phyloP scores from a whole-genome alignment of 2,113 vertebrate genomes.

The Ciconia stormi region DNA sequence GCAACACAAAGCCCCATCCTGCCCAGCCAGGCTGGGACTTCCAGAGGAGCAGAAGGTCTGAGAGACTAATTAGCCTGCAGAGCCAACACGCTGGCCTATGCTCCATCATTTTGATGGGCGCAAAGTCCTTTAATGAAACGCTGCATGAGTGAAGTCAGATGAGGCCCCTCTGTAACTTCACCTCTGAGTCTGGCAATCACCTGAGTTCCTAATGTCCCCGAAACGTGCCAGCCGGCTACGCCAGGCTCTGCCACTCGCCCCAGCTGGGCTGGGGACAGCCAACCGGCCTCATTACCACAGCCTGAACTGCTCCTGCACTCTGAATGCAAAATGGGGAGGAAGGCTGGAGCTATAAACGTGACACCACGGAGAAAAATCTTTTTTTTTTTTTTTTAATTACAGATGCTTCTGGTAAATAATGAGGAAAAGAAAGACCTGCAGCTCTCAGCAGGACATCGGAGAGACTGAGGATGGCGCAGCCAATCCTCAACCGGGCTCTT shows the following conservation, averaged over 20 bases:
- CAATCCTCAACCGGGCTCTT: neutral
- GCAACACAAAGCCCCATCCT: constrained; percentile 10
- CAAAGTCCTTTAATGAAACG: constrained; percentile 50
- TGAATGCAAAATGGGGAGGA: neutral
- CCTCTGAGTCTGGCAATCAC: constrained; percentile 56
- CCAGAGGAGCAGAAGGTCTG: constrained; percentile 76
- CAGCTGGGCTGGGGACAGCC: neutral
- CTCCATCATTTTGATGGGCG: constrained; percentile 53
- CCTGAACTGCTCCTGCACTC: neutral
- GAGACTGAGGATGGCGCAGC: neutral
- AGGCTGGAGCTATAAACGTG: neutral
- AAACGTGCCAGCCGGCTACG: constrained; percentile 33
- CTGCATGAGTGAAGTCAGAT: constrained; percentile 4
- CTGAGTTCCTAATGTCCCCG: constrained; percentile 17
- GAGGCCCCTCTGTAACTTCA: constrained; percentile 29
- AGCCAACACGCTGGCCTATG: constrained; percentile 33
- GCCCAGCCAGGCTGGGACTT: constrained; percentile 68
- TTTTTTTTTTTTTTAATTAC: neutral
- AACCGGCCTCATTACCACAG: neutral
- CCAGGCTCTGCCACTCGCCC: constrained; percentile 21
- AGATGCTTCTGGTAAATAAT: neutral
- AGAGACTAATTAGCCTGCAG: constrained; percentile 71
- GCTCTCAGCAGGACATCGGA: neutral
- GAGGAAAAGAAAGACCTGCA: neutral
- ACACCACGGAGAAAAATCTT: neutral